phyloP scores from a whole-genome alignment of 1,140 invertebrate genomes.

The Drosophila saltans region DNA sequence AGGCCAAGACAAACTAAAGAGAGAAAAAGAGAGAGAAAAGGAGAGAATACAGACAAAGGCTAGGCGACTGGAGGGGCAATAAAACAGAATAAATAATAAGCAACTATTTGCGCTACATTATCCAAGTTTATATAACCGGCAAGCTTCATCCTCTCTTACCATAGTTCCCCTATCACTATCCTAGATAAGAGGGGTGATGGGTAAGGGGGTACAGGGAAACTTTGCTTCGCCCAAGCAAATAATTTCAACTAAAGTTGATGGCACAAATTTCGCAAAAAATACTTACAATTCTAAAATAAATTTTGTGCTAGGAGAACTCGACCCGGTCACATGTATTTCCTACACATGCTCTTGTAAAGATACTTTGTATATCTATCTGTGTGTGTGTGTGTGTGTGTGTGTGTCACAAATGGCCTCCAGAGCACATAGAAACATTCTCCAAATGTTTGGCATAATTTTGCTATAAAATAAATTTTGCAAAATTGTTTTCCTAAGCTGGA shows the following conservation, averaged over 20 bases:
- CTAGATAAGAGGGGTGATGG: neutral
- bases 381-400: constrained; percentile 29
- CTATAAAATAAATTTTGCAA: constrained; percentile 82
- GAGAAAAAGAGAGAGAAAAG: neutral
- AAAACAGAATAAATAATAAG: constrained; percentile 77
- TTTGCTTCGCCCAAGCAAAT: constrained; percentile 61
- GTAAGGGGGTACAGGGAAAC: neutral
- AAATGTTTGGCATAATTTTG: constrained; percentile 82
- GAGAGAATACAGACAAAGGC: neutral
- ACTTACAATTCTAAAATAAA: constrained; percentile 80
- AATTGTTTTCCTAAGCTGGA: constrained; percentile 80
- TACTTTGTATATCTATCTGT: constrained; percentile 25
- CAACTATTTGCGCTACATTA: constrained; percentile 81
- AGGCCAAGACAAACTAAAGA: constrained; percentile 4
- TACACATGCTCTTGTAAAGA: constrained; percentile 26
- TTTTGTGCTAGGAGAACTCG: constrained; percentile 54
- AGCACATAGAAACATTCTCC: constrained; percentile 79
- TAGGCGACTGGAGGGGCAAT: constrained; percentile 33
- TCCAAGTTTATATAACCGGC: constrained; percentile 75
- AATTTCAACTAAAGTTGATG: constrained; percentile 75
- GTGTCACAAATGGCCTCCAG: constrained; percentile 57
- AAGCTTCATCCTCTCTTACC: constrained; percentile 12
- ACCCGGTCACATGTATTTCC: constrained; percentile 34
- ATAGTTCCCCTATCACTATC: neutral
- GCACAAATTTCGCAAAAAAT: constrained; percentile 72